Base-by-base conservation (phyloP, 2,888 invertebrate genomes). In the Habrosyne pyritoides region DNA sequence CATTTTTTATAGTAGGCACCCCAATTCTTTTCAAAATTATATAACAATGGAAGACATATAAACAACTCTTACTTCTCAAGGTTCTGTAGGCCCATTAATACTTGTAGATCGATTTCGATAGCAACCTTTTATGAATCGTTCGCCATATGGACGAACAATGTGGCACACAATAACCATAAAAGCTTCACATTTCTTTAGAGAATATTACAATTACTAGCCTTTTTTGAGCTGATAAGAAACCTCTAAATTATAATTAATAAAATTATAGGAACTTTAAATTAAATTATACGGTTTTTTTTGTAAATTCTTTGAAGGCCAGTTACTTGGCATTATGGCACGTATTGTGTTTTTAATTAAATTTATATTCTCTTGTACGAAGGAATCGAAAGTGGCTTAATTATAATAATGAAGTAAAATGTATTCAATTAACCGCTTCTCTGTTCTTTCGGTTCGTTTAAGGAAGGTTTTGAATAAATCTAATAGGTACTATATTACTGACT, bases 121-220 rank as follows among this genome's bases (percentile, higher is more conserved):
- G 18, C 14, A 18, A 42, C 14, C 42, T 18, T 24, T 42, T 42
- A 18, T 42, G 42, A 18, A 42, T 2, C 42, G 2, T 6, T 42
- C 8, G 42, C 42, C 42, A 42, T 42, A 42, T 42, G 42, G 8
- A 42, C n/a, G 36, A 36, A 36, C 36, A 36, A 36, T 36, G 36
- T 36, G 36, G 2, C n/a, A 36, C 36, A 42, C 14, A 18, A 1
- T n/a, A n/a, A n/a, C 8, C 36, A 5, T 2, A 18, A 18, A 18
- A 18, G n/a, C 7, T 42, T 18, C 36, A 42, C n/a, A 5, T 14
- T 6, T 36, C 36, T 36, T 36, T 36, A 36, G 36, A 36, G 33
- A 33, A 2, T 10, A 33, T 36, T 14, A 36, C 6, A 36, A 36
- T 36, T 30, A 42, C 42, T 42, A 2, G 2, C 14, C 0, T 42